Evolutionary conservation across 2,113 vertebrate genomes (phyloP).

Genomic region (Centropus unirufus): DNA sequence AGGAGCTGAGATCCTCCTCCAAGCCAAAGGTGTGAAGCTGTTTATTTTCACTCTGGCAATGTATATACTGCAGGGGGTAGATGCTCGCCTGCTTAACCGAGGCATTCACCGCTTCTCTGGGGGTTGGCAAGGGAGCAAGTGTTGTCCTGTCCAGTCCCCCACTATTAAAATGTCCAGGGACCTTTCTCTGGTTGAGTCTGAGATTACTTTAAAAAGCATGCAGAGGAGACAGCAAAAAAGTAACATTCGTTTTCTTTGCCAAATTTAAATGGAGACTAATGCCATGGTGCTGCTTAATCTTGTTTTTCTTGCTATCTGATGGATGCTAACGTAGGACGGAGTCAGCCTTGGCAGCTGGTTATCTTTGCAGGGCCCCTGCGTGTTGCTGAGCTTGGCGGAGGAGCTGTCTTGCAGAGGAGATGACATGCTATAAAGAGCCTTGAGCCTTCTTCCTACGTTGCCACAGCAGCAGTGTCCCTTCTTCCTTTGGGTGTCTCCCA

Average conservation of each 20-base stretch:
- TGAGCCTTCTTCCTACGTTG: neutral
- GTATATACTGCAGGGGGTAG: slow-evolving; percentile 71
- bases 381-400: slow-evolving; percentile 11
- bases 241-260: slow-evolving; percentile 34
- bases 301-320: slow-evolving; percentile 52
- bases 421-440: neutral
- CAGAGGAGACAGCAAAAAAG: slow-evolving; percentile 48
- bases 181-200: slow-evolving; percentile 49
- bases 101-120: slow-evolving; percentile 68
- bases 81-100: slow-evolving; percentile 61
- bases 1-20: slow-evolving; percentile 17
- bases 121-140: slow-evolving; percentile 67
- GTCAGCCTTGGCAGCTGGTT: neutral
- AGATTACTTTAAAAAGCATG: slow-evolving; percentile 1
- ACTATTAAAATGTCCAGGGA: slow-evolving; percentile 70
- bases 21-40: slow-evolving; percentile 75
- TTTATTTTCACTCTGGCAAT: slow-evolving; percentile 76
- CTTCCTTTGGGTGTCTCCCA: neutral
- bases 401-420: neutral
- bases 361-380: neutral
- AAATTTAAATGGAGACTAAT: slow-evolving; percentile 55
- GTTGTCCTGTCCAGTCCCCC: slow-evolving; percentile 68
- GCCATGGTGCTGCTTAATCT: slow-evolving; percentile 42
- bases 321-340: slow-evolving; percentile 35
- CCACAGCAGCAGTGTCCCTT: accelerated